Percentiles rank a stretch among this genome's conserved stretches.
phyloP scores from a whole-genome alignment of 2,113 vertebrate genomes.

The Hippocampus zosterae region DNA sequence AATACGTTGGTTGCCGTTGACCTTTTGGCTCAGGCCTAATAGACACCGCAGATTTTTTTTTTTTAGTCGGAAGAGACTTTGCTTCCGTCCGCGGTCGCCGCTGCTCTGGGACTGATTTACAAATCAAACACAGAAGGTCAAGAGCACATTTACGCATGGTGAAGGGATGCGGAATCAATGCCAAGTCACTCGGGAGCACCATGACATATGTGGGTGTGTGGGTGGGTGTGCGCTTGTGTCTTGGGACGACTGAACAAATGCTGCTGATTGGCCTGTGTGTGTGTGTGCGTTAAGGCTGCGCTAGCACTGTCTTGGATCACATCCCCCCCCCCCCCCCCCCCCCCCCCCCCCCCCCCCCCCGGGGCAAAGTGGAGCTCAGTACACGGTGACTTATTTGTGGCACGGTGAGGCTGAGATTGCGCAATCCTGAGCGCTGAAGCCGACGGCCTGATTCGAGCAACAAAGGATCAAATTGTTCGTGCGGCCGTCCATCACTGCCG shows the following conservation, averaged over 20 bases:
- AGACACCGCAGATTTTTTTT: background rate
- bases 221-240: background rate
- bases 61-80: background rate
- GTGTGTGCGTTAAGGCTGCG: slow-evolving; percentile 30
- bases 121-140: slow-evolving; percentile 6
- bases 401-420: slow-evolving; percentile 5
- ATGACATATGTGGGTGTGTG: background rate
- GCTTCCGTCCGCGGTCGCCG: background rate
- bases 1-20: background rate
- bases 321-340: slow-evolving; percentile 25
- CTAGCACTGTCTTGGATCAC: slow-evolving; percentile 45
- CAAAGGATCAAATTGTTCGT: slow-evolving; percentile 1
- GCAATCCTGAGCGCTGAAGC: slow-evolving; percentile 12
- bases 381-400: slow-evolving; percentile 41
- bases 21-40: background rate
- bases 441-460: background rate
- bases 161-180: slow-evolving; percentile 15
- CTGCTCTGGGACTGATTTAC: slow-evolving; percentile 6
- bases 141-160: background rate
- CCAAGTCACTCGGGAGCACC: slow-evolving; percentile 3
- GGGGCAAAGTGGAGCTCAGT: slow-evolving; percentile 26
- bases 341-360: slow-evolving; percentile 22
- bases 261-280: slow-evolving; percentile 25
- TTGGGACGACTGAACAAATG: slow-evolving; percentile 10
- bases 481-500: slow-evolving; percentile 17